Evolutionary conservation across 2,113 vertebrate species (phyloP).

Genomic region (Calyptomena viridis): DNA sequence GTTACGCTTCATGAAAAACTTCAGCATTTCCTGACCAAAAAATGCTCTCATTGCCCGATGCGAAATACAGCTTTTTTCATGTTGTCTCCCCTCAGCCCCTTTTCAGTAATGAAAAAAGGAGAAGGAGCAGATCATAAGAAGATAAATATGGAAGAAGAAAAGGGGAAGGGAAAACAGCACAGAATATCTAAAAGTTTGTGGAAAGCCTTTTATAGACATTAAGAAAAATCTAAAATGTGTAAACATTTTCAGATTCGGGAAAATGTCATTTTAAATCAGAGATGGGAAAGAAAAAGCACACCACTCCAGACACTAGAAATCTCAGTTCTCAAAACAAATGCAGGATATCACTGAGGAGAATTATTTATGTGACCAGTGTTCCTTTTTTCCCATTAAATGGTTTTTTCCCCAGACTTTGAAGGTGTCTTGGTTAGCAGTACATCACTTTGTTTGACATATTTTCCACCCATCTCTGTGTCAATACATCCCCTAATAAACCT

Average conservation of each 20-base stretch:
- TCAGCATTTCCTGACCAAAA: not conserved
- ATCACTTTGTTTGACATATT: not conserved
- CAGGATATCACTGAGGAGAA: not conserved
- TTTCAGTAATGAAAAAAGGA: not conserved
- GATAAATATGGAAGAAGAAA: not conserved
- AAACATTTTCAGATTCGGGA: not conserved
- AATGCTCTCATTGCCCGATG: not conserved
- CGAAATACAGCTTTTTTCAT: not conserved
- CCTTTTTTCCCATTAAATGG: not conserved
- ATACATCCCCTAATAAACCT: not conserved
- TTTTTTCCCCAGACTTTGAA: not conserved
- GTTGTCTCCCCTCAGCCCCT: not conserved
- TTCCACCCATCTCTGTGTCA: not conserved
- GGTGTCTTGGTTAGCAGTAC: not conserved
- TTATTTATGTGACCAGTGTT: not conserved
- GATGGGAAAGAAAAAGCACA: not conserved
- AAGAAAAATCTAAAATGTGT: not conserved
- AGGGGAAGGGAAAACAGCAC: not conserved
- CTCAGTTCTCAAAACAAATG: not conserved
- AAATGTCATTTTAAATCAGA: not conserved
- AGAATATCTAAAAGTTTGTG: not conserved
- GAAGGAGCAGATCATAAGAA: not conserved
- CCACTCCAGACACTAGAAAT: not conserved
- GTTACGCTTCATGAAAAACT: not conserved
- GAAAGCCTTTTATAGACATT: not conserved